phyloP scores from a whole-genome alignment of 2,113 vertebrate species.

The Istiophorus platypterus region DNA sequence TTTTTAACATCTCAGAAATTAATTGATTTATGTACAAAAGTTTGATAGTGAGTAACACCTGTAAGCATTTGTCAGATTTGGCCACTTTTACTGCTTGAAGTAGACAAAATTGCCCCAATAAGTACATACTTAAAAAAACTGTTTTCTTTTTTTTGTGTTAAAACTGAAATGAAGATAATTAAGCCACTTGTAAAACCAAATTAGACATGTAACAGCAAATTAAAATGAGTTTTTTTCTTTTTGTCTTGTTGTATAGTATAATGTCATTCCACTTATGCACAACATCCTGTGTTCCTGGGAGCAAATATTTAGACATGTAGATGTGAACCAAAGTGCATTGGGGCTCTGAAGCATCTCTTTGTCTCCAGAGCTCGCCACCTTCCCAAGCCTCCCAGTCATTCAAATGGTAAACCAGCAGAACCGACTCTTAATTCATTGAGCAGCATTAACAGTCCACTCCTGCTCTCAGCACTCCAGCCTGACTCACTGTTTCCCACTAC shows the following conservation, averaged over 20 bases:
- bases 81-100: background rate
- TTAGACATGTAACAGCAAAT: slow-evolving; percentile 2
- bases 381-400: slow-evolving; percentile 83
- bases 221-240: background rate
- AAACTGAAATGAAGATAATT: background rate
- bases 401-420: slow-evolving; percentile 81
- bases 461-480: slow-evolving; percentile 78
- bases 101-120: no score
- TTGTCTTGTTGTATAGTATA: slow-evolving; percentile 37
- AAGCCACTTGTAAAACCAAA: background rate
- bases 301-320: slow-evolving; percentile 83
- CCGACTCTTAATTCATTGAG: slow-evolving; percentile 81
- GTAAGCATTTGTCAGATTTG: background rate
- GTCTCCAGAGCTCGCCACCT: slow-evolving; percentile 72
- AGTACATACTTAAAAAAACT: background rate
- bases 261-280: slow-evolving; percentile 57
- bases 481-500: slow-evolving; percentile 86
- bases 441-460: slow-evolving; percentile 84
- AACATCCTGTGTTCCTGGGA: slow-evolving; percentile 63
- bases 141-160: background rate
- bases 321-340: slow-evolving; percentile 66
- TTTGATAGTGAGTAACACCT: background rate
- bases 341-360: slow-evolving; percentile 77
- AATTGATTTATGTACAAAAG: no score
- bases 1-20: background rate